Base-by-base conservation (phyloP, 1,140 invertebrate genomes). In the Halotydeus destructor region DNA sequence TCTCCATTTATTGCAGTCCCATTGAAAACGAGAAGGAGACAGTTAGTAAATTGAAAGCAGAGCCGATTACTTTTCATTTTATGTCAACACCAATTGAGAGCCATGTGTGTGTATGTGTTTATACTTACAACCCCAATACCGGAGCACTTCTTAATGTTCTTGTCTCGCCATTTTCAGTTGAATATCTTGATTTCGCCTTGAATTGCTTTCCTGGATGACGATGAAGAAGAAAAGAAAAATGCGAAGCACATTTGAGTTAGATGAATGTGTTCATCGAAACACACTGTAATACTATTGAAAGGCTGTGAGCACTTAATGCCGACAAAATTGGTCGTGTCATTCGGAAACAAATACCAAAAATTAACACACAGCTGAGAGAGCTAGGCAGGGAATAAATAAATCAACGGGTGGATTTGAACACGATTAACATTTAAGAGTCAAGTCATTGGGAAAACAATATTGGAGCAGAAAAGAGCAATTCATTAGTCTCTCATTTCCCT, bases 1-100 rank as follows among this genome's bases (percentile, higher is more conserved):
- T 83, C 81, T 1, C 77, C 78, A 58, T 79, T 80, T 46, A 77
- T 58, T 3, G 80, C 78, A 19, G 61, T 60, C 49, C 78, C 74
- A 47, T 53, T 26, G 3, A 4, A 33, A 28, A 12, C 42, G 36
- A 45, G 32, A 33, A 31, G 33, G 27, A 33, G 32, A 38, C 11
- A 42, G 28, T 22, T 36, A 27, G 34, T 48, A 49, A 23, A 49
- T 48, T 49, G 50, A 46, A 46, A 0, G 4, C 8, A 30, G 14
- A 9, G 14, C 4, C 4, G 39, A 12, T 27, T 26, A 14, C 11
- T 4, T 9, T 5, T 14, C 30, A 36, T 24, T 11, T 28, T 36
- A 6, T 14, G 27, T 30, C 8, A 30, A 30, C 14, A 9, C 27
- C 8, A 9, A 9, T 9, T 30, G 8, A 30, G 8, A 30, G 27